These are phyloP conservation scores for Brachionus plicatilis DNA, from an alignment of 1,140 invertebrate species.

Conservation along the genomic window DNA sequence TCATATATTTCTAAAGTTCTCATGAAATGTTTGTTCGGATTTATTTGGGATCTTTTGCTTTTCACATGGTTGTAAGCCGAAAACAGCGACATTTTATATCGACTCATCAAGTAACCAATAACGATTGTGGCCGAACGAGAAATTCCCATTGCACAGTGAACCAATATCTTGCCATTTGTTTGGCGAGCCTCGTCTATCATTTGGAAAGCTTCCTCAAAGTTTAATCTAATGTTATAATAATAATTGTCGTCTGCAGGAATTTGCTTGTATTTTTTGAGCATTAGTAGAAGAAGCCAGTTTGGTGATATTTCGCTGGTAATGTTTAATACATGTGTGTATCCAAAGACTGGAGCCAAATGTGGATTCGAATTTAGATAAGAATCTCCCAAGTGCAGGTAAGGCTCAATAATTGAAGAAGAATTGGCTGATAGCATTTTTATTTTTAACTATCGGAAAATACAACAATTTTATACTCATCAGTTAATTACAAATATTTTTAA, in stretches of 20 bases:
- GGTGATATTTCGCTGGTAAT: not conserved
- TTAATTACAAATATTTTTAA: not conserved
- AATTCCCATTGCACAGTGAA: constrained; percentile 42
- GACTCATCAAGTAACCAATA: constrained; percentile 26
- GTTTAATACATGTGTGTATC: not conserved
- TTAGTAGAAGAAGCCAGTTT: not conserved
- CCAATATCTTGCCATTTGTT: constrained; percentile 39
- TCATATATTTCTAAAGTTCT: constrained; percentile 1
- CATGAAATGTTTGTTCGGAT: not conserved
- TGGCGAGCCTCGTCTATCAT: constrained; percentile 41
- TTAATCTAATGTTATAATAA: constrained; percentile 39
- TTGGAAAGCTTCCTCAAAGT: constrained; percentile 41
- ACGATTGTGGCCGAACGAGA: constrained; percentile 40
- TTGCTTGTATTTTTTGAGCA: constrained; percentile 31
- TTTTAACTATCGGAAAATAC: not conserved
- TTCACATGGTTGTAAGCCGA: not conserved
- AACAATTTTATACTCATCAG: not conserved
- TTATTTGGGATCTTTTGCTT: not conserved
- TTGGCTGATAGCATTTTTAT: not conserved
- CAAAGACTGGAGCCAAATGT: not conserved
- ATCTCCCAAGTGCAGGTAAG: not conserved
- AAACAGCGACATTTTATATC: not conserved
- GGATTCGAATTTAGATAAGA: not conserved
- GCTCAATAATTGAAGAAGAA: not conserved
- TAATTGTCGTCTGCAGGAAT: constrained; percentile 24